Evolutionary conservation across 1,140 invertebrate species (phyloP).

Genomic region (Elysia chlorotica): DNA sequence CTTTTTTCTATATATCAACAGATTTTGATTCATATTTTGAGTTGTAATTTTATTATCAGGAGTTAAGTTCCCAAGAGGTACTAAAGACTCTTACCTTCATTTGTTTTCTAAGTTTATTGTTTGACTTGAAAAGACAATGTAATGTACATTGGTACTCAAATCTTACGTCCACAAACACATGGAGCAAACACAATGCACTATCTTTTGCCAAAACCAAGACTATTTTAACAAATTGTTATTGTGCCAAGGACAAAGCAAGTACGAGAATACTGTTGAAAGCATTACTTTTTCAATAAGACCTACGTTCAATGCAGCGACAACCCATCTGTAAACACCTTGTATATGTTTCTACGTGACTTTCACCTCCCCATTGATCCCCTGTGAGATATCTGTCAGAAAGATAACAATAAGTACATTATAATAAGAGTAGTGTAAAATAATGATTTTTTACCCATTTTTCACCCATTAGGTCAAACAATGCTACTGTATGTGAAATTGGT

Average conservation of each 20-base stretch:
- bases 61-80: no score
- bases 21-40: no score
- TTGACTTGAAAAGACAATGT: not conserved
- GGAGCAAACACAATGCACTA: not conserved
- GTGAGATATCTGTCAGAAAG: conserved; percentile 80
- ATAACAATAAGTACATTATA: not conserved
- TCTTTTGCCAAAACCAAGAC: no score
- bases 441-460: not conserved
- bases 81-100: no score
- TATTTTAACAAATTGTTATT: no score
- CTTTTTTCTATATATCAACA: no score
- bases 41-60: no score
- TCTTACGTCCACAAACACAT: not conserved
- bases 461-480: not conserved
- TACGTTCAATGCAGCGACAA: conserved; percentile 89
- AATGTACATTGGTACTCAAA: not conserved
- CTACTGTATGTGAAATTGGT: not conserved
- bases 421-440: not conserved
- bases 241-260: not conserved
- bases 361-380: conserved; percentile 94
- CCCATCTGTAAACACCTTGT: conserved; percentile 85
- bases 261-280: not conserved
- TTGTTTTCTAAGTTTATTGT: not conserved
- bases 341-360: conserved; percentile 94
- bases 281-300: conserved; percentile 17